Conservation (phyloP, 2,888 invertebrate genomes). For the Noctuana brunneofusca region DNA sequence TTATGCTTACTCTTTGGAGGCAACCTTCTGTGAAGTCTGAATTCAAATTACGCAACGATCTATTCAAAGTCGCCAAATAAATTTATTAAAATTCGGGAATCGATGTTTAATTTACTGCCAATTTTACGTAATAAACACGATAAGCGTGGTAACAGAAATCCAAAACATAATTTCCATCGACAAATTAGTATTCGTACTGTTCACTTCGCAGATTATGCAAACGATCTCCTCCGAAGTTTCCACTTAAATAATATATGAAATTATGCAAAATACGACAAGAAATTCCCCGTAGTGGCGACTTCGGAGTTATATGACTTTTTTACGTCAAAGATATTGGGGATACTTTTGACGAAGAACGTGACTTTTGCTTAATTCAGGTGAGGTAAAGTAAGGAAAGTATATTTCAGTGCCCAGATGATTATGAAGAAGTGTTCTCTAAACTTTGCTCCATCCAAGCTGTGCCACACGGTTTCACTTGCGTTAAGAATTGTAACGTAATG, state of each 20-base stretch:
- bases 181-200: conserved; percentile 46
- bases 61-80: no score
- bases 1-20: no score
- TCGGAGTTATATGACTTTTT: conserved; percentile 50
- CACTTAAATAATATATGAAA: conserved; percentile 64
- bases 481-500: no score
- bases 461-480: no score
- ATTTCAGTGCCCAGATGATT: no score
- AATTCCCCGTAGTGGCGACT: conserved; percentile 43
- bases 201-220: conserved; percentile 52
- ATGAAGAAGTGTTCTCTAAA: no score
- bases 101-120: no score
- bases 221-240: conserved; percentile 48
- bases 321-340: conserved; percentile 37
- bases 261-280: conserved; percentile 53
- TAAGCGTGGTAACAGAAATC: conserved; percentile 2
- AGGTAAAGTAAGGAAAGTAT: neutral
- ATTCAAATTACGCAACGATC: no score
- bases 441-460: no score
- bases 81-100: no score
- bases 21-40: no score
- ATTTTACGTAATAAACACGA: neutral
- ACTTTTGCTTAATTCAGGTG: conserved; percentile 27
- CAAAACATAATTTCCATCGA: conserved; percentile 29
- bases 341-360: conserved; percentile 40